A percentile compares a stretch with the other conserved stretches of the same genome.
Conservation (phyloP, 2,888 invertebrate genomes). For the Andrena bucephala region DNA sequence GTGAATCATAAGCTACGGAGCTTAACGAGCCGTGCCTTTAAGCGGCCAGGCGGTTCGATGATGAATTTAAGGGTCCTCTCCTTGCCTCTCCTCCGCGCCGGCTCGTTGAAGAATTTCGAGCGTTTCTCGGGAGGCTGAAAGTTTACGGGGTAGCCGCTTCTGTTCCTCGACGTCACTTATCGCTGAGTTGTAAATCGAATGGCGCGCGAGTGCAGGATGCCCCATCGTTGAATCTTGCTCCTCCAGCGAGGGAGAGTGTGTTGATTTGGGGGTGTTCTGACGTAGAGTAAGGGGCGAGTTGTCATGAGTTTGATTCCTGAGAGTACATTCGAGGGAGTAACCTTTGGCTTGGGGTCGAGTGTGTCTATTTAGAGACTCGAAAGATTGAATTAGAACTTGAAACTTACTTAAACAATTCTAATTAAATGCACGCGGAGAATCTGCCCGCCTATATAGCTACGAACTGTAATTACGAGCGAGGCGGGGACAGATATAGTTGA, state of each 20-base stretch:
- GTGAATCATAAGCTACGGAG: conserved; percentile 77
- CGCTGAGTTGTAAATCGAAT: background rate
- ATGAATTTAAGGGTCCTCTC: conserved; percentile 68
- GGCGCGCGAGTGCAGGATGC: background rate
- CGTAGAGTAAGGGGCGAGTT: background rate
- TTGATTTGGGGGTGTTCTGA: background rate
- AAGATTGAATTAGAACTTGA: too few relatives aligned
- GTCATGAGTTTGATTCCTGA: background rate
- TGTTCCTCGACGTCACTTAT: background rate
- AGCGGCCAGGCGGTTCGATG: conserved; percentile 62
- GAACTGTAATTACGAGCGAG: background rate
- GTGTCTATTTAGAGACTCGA: too few relatives aligned
- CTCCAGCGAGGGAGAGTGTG: background rate
- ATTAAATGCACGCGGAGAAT: too few relatives aligned
- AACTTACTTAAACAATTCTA: too few relatives aligned
- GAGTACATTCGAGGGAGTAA: too few relatives aligned
- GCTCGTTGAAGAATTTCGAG: conserved; percentile 32
- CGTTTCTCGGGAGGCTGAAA: background rate
- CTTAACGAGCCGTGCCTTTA: conserved; percentile 75
- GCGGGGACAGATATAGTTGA: background rate
- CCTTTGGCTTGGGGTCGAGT: too few relatives aligned
- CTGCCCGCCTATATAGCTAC: too few relatives aligned
- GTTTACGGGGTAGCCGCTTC: background rate
- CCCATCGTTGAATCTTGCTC: too few relatives aligned
- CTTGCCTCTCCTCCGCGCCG: conserved; percentile 8